phyloP scores from a whole-genome alignment of 2,888 invertebrate species.

The Andrena camellia region DNA sequence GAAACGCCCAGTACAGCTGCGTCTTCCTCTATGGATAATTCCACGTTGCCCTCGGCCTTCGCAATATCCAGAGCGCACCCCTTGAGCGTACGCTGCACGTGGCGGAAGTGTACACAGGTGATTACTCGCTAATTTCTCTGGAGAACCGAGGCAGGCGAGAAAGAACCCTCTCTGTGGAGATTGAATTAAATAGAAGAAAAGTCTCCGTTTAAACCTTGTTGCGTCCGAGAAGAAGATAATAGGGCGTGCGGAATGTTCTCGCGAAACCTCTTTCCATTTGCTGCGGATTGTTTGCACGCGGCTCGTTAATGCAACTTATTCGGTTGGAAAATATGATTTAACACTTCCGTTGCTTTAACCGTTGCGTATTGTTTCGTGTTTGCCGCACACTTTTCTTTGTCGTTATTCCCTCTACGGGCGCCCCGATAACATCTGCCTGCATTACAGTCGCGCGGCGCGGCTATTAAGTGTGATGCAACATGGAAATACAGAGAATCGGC shows the following conservation, averaged over 20 bases:
- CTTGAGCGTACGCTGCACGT: slow-evolving; percentile 1
- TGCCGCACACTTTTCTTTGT: background rate
- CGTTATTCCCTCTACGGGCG: background rate
- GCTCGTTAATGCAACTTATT: slow-evolving; percentile 4
- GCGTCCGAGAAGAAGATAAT: background rate
- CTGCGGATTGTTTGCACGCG: background rate
- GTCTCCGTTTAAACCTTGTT: background rate
- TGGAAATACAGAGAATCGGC: background rate
- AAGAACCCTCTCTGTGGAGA: slow-evolving; percentile 7
- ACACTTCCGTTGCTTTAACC: slow-evolving; percentile 7
- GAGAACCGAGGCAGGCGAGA: background rate
- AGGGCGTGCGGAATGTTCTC: slow-evolving; percentile 9
- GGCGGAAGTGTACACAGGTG: slow-evolving; percentile 32
- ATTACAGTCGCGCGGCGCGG: background rate
- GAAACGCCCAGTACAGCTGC: background rate
- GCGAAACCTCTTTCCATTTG: background rate
- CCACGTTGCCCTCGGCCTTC: slow-evolving; percentile 18
- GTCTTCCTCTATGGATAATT: slow-evolving; percentile 36
- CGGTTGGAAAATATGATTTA: slow-evolving; percentile 5
- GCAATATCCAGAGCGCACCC: slow-evolving; percentile 7
- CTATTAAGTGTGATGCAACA: slow-evolving; percentile 2
- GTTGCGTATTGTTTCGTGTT: slow-evolving; percentile 15
- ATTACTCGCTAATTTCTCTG: slow-evolving; percentile 27
- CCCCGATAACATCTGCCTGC: slow-evolving; percentile 1
- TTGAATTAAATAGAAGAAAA: slow-evolving; percentile 13